Evolutionary conservation across 2,113 vertebrate genomes (phyloP), one percentile per base, ranked within the genome.

Genomic region (Megaceryle torquata): DNA sequence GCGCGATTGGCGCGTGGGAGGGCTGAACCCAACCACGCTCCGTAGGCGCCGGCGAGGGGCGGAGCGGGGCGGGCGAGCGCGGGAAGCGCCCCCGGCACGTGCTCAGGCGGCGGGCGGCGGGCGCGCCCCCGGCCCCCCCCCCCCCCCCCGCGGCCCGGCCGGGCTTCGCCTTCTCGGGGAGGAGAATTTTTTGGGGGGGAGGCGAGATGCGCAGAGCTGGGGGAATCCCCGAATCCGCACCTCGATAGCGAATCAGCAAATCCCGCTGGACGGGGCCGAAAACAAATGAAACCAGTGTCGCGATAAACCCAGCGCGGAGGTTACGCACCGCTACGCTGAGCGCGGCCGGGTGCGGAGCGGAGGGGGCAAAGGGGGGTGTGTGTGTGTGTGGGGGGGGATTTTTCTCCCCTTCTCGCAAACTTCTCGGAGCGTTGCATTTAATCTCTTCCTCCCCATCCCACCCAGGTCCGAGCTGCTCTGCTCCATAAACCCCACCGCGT

Each of bases 301-400:
- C 25, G 41, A 20, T 2, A 24, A 29, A 5, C 1, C 29, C 37
- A 4, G 57, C 0, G 57, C 64, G 5, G 33, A 35, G 20, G 31
- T 29, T n/a, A 31, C 56, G 53, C 51, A 24, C 37, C 37, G 37
- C 37, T 37, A 37, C 37, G 37, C 37, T 37, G 46, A 48, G 5
- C 21, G 39, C 10, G 5, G 0, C 10, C 13, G 51, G 53, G 13
- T 25, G 67, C 11, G 41, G 20, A 57, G 37, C 5, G 8, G 13
- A 19, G 37, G 39, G 5, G 22, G 21, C 26, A 16, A 50, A 50
- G 25, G 2, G 26, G 5, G 28, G n/a, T n/a, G n/a, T n/a, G n/a
- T 37, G 37, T 37, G 37, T 37, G 37, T 8, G 3, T 29, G 6
- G 6, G 17, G 5, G 43, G 15, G 43, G 15, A 17, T 44, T 2